phyloP scores from a whole-genome alignment of 1,140 invertebrate genomes.

The Eubasilissa regina region DNA sequence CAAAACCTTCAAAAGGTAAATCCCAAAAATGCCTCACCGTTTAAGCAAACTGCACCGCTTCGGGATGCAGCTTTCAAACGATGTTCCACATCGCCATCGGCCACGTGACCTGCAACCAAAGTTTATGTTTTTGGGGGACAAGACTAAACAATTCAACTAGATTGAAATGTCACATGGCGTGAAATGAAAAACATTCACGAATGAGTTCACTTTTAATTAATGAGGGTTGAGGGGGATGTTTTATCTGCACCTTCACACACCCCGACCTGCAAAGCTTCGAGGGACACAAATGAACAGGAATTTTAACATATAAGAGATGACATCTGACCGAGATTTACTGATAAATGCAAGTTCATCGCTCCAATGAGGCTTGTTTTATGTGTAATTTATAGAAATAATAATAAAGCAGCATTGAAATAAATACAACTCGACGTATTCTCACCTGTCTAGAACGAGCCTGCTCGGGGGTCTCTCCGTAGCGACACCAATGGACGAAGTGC shows the following conservation, averaged over 20 bases:
- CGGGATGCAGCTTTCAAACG: conserved; percentile 56
- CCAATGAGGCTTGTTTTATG: neutral
- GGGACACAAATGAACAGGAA: conserved; percentile 3
- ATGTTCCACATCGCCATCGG: conserved; percentile 59
- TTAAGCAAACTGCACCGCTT: conserved; percentile 55
- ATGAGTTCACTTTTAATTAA: conserved; percentile 2
- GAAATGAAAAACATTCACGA: conserved; percentile 31
- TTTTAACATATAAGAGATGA: neutral
- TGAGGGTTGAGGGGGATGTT: neutral
- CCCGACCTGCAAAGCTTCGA: conserved; percentile 12
- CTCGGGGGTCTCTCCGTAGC: conserved; percentile 77
- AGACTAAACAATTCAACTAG: conserved; percentile 45
- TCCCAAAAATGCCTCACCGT: conserved; percentile 55
- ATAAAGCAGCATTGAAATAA: conserved; percentile 5
- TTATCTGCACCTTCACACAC: conserved; percentile 19
- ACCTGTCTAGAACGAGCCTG: conserved; percentile 78
- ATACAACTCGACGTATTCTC: conserved; percentile 58
- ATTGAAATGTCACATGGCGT: conserved; percentile 36
- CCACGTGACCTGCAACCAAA: conserved; percentile 60
- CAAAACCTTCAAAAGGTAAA: conserved; percentile 54
- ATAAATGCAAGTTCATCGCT: conserved; percentile 16
- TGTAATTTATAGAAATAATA: conserved; percentile 5
- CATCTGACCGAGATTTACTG: conserved; percentile 7
- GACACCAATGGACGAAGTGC: conserved; percentile 80
- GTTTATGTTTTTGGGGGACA: conserved; percentile 57